Base-by-base conservation (phyloP, 2,113 vertebrate species). In the Verasper variegatus region DNA sequence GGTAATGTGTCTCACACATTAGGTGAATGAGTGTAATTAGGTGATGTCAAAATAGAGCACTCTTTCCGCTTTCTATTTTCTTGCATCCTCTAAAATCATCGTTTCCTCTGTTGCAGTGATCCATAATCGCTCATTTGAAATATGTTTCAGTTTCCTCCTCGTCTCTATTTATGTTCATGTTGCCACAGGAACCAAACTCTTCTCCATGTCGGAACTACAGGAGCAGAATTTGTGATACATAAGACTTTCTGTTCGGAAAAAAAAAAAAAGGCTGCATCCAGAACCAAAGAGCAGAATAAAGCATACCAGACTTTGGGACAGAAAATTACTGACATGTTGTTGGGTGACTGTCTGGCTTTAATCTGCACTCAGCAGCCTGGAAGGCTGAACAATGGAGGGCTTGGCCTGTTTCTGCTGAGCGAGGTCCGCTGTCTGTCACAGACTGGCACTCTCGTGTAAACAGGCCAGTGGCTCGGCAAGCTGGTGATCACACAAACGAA, bases 301-400 rank as follows among this genome's bases (percentile, higher is more conserved):
- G 86, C 83, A 87, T 80, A 81, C 70, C 87, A 85, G 63, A 80
- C 68, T 82, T 86, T 78, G 60, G 68, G 76, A 84, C 79, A 74
- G 68, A 84, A 91, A 77, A 90, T 80, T 59, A 91, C 82, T 68
- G 84, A 81, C 89, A 90, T 91, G 86, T 80, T 88, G 76, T 77
- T 42, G 66, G 78, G 66, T 64, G 83, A 81, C 72, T 62, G 83
- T 88, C 90, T 91, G 86, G 84, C 71, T 92, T 87, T 92, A 74
- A 92, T 93, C 78, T 90, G 72, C 7, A 2, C 67, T 78, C 77
- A 58, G 82, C 55, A 64, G 83, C 85, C 85, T 82, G 85, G 67
- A 77, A 83, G 70, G 24, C 58, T 56, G 77, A 87, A 90, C 86
- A 88, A 90, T 87, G 55, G 78, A 59, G 47, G 74, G 61, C 78